These are phyloP conservation scores for Melipona beecheii DNA, from an alignment of 2,888 invertebrate genomes.

Conservation along the genomic window DNA sequence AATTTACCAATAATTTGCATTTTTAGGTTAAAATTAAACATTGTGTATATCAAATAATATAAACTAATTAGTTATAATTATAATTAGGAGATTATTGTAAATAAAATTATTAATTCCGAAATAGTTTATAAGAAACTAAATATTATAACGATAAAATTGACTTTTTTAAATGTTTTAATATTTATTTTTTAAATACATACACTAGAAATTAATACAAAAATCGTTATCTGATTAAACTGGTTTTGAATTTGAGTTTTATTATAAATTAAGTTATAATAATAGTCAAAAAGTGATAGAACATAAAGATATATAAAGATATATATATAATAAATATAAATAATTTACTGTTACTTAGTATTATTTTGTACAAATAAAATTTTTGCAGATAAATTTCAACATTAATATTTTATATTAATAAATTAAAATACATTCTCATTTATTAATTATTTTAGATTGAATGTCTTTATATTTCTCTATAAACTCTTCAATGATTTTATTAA, in stretches of 20 bases:
- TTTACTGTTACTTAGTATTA: neutral
- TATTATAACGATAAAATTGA: neutral
- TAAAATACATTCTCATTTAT: conserved; percentile 17
- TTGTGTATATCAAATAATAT: too few species aligned
- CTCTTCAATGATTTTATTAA: conserved; percentile 87
- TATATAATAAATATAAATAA: neutral
- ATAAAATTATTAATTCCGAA: too few species aligned
- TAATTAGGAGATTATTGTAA: too few species aligned
- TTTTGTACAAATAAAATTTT: neutral
- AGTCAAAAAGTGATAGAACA: neutral
- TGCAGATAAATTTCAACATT: neutral
- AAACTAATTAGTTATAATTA: too few species aligned
- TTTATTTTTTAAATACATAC: conserved; percentile 2
- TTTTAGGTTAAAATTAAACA: too few species aligned
- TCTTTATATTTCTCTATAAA: conserved; percentile 68
- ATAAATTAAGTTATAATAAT: conserved; percentile 4
- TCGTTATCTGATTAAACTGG: neutral
- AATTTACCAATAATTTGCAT: too few species aligned
- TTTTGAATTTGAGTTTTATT: neutral
- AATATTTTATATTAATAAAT: neutral
- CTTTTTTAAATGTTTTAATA: conserved; percentile 1
- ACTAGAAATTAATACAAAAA: neutral
- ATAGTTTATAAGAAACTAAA: too few species aligned
- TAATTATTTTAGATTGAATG: conserved; percentile 33
- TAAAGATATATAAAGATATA: neutral